phyloP scores from a whole-genome alignment of 2,113 vertebrate genomes.

The Perca schrenkii region DNA sequence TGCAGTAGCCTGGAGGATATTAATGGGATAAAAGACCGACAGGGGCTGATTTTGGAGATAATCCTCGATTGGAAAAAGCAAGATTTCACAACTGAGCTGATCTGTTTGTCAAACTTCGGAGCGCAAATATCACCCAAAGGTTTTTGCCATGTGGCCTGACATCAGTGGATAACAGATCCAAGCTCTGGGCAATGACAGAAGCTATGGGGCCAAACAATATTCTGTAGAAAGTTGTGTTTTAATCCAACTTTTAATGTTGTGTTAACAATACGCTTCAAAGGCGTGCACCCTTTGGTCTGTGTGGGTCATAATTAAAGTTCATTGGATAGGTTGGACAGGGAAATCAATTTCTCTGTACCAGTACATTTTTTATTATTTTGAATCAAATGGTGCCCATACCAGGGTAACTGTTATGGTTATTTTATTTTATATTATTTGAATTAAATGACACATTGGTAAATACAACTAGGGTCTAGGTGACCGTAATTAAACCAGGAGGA shows the following conservation, averaged over 20 bases:
- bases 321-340: neutral
- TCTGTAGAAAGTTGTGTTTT: conserved; percentile 24
- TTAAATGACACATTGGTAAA: conserved; percentile 5
- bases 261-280: conserved; percentile 2
- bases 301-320: conserved; percentile 12
- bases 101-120: conserved; percentile 53
- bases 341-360: neutral
- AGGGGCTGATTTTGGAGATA: conserved; percentile 17
- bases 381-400: conserved; percentile 16
- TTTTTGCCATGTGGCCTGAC: conserved; percentile 50
- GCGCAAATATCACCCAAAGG: conserved; percentile 39
- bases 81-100: conserved; percentile 31
- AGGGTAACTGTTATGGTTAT: conserved; percentile 13
- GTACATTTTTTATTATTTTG: neutral
- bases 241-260: conserved; percentile 32
- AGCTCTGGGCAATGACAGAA: conserved; percentile 41
- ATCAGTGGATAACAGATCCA: conserved; percentile 25
- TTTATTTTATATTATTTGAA: neutral
- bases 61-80: conserved; percentile 16
- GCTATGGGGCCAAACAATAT: conserved; percentile 53
- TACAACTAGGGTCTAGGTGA: neutral
- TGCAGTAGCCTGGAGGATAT: conserved; percentile 1
- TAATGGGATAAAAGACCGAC: neutral
- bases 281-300: conserved; percentile 15
- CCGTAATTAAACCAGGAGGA: neutral